Evolutionary conservation across 1,140 invertebrate species (phyloP).

Genomic region (Oncopeltus fasciatus): DNA sequence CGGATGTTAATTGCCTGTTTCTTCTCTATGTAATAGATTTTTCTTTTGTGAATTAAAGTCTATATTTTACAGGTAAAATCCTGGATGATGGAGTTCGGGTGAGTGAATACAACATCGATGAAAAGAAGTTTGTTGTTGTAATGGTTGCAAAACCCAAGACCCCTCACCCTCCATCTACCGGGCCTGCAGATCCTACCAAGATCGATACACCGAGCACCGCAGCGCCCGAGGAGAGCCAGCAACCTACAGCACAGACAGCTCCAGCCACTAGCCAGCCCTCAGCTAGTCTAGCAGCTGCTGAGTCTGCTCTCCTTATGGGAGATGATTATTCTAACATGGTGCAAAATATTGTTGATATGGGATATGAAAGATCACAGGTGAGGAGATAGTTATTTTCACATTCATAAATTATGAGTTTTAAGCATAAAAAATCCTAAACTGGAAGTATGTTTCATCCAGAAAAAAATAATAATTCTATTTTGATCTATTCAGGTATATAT

Average conservation of each 20-base stretch:
- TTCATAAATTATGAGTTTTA: too few species aligned
- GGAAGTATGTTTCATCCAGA: too few species aligned
- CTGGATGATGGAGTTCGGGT: constrained; percentile 73
- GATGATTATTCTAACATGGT: constrained; percentile 84
- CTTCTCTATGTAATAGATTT: too few species aligned
- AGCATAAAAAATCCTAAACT: too few species aligned
- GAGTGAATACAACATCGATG: constrained; percentile 84
- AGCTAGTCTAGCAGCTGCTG: constrained; percentile 25
- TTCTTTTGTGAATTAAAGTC: constrained; percentile 12
- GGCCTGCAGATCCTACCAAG: constrained; percentile 24
- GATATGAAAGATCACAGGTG: constrained; percentile 55
- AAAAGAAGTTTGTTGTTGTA: constrained; percentile 94
- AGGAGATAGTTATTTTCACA: too few species aligned
- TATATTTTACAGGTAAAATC: constrained; percentile 60
- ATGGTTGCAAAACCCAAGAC: constrained; percentile 83
- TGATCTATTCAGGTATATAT: too few species aligned
- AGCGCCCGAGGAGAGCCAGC: constrained; percentile 28
- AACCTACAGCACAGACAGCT: constrained; percentile 2
- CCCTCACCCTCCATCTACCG: constrained; percentile 31
- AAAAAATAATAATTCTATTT: too few species aligned
- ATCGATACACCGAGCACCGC: constrained; percentile 27
- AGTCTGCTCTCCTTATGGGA: constrained; percentile 58
- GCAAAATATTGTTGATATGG: constrained; percentile 92
- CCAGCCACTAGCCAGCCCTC: constrained; percentile 10
- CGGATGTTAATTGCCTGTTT: too few species aligned